These are phyloP conservation scores for Haliclystus octoradiatus DNA, from an alignment of 30 jellyfish, hydroid and myxozoan species.

Conservation along the genomic window DNA sequence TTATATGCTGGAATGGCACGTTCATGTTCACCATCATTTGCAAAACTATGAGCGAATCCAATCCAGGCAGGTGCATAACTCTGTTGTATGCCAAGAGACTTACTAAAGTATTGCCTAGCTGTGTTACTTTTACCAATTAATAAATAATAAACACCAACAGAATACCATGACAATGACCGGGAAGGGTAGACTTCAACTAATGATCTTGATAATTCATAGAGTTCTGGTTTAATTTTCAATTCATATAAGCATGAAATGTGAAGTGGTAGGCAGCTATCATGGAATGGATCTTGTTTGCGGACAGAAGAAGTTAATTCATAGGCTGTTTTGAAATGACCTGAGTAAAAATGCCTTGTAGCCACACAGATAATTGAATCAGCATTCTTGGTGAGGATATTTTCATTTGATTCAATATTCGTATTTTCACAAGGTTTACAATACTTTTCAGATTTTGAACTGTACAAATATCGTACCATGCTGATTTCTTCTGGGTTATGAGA, in stretches of 20 bases:
- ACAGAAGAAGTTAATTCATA: conserved; percentile 51
- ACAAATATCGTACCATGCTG: conserved; percentile 31
- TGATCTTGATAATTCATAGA: conserved; percentile 55
- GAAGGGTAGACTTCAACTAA: conserved; percentile 63
- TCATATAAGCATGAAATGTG: conserved; percentile 70
- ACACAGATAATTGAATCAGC: conserved; percentile 39
- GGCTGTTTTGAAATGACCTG: conserved; percentile 47
- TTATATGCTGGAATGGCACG: conserved; percentile 89
- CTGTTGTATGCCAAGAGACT: conserved; percentile 60
- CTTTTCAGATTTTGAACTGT: conserved; percentile 35
- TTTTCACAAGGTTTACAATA: conserved; percentile 60
- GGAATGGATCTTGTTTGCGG: conserved; percentile 48
- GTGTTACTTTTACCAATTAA: conserved; percentile 55
- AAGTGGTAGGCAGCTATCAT: conserved; percentile 71
- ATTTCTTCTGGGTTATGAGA: conserved; percentile 65
- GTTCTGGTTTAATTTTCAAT: conserved; percentile 56
- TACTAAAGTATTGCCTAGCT: conserved; percentile 85
- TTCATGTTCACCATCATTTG: conserved; percentile 91
- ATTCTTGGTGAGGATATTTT: conserved; percentile 36
- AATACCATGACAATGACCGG: conserved; percentile 83
- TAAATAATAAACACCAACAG: conserved; percentile 81
- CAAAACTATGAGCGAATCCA: conserved; percentile 95
- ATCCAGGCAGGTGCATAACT: conserved; percentile 94
- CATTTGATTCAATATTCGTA: conserved; percentile 26
- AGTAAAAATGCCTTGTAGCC: conserved; percentile 70